Percentiles rank a stretch among this genome's conserved stretches.
Evolutionary conservation across 2,113 vertebrate species (phyloP).

Genomic region (Coregonus clupeaformis): DNA sequence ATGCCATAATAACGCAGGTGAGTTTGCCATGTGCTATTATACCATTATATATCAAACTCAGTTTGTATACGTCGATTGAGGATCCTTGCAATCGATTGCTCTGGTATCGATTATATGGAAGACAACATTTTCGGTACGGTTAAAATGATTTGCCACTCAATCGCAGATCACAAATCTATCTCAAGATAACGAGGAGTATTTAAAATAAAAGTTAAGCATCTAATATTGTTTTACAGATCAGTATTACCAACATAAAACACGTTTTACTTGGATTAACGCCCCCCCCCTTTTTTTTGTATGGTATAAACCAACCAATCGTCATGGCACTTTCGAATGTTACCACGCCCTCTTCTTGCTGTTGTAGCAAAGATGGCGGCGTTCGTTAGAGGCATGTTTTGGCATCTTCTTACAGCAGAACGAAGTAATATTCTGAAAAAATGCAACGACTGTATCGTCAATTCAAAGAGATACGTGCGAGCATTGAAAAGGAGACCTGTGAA

Average conservation of each 20-base stretch:
- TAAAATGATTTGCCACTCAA: too few species aligned
- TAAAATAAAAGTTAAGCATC: too few species aligned
- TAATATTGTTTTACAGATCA: too few species aligned
- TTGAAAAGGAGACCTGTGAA: conserved; percentile 79
- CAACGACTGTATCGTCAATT: conserved; percentile 7
- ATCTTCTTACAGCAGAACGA: conserved; percentile 17
- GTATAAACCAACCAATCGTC: too few species aligned
- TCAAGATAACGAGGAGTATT: too few species aligned
- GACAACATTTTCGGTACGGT: too few species aligned
- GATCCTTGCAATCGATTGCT: conserved; percentile 52
- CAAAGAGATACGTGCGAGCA: conserved; percentile 75
- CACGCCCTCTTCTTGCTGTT: too few species aligned
- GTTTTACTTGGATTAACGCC: too few species aligned
- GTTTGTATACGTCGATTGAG: conserved; percentile 7
- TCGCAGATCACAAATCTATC: too few species aligned
- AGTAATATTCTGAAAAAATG: conserved; percentile 14
- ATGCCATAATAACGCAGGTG: conserved; percentile 45
- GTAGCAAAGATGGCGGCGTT: conserved; percentile 76
- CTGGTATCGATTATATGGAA: conserved; percentile 35
- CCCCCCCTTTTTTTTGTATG: too few species aligned
- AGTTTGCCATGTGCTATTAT: not conserved
- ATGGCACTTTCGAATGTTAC: too few species aligned
- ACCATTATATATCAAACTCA: not conserved
- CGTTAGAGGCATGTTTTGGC: conserved; percentile 40
- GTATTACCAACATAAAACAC: too few species aligned